Evolutionary conservation across 2,113 vertebrate genomes (phyloP), one percentile per base, ranked within the genome.

Genomic region (Ahaetulla prasina): DNA sequence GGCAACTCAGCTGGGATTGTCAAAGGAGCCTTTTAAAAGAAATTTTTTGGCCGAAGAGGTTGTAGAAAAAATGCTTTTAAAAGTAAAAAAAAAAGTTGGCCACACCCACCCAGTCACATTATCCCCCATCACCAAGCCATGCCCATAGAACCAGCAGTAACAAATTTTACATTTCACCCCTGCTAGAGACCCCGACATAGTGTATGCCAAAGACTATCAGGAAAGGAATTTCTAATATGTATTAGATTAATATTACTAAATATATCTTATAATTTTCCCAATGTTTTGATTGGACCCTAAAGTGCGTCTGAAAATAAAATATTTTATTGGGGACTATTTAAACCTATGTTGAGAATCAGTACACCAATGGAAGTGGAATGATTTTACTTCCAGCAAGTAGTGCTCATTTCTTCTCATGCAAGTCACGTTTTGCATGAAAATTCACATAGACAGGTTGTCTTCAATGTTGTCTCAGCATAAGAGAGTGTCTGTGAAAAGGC

Each of bases 401-500:
- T 89, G 18, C 35, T 89, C 39, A 84, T 89, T 80, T 84, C 63
- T 39, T 80, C 25, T n/a, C 45, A 25, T 85, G 45, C 74, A 85
- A 30, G 85, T 85, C 39, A 54, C 53, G 4, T 30, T 50, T 49
- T 80, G 10, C 25, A 12, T 88, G 25, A 18, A 54, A 14, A 27
- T 89, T 74, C 30, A 80, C 16, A 84, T 5, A 92, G 87, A 22
- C 91, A 35, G 27, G 39, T 52, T 45, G 63, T 43, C 85, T 88
- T 54, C 60, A 10, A 22, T 12, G 27, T 88, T 35, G 60, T 80
- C 86, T 92, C 7, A 22, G 39, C 86, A n/a, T 54, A 92, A 92
- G 87, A 55, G 86, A 84, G 87, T 92, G 91, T 89, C 52, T 16
- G 60, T 88, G 87, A 92, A 30, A 47, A 55, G 87, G n/a, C 35